Percentiles rank a stretch among this genome's conserved stretches.
Evolutionary conservation across 2,888 invertebrate genomes (phyloP).

Genomic region (Digitonthophagus gazella): DNA sequence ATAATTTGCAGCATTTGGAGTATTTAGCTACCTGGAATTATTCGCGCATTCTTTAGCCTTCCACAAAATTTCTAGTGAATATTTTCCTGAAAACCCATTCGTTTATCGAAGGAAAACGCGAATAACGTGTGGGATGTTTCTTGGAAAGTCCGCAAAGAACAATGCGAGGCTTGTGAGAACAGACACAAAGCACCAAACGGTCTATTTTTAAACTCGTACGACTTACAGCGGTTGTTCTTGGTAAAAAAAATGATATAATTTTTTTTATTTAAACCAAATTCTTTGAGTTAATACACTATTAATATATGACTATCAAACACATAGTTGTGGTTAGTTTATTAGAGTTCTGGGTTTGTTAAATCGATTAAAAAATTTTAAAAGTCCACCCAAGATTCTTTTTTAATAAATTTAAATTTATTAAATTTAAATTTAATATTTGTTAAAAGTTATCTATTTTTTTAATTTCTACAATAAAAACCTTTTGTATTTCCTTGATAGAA

Average conservation of each 20-base stretch:
- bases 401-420: too few relatives aligned
- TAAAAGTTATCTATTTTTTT: too few relatives aligned
- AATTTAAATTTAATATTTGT: too few relatives aligned
- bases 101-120: not conserved
- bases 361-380: too few relatives aligned
- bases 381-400: too few relatives aligned
- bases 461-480: too few relatives aligned
- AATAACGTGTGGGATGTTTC: not conserved
- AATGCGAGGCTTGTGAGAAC: not conserved
- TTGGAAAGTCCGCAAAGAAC: not conserved
- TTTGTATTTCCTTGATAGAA: too few relatives aligned
- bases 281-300: not conserved
- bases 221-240: not conserved
- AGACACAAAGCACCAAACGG: not conserved
- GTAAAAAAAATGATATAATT: not conserved
- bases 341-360: too few relatives aligned
- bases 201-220: not conserved
- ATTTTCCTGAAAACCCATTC: not conserved
- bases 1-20: not conserved
- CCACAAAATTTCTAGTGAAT: not conserved
- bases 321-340: too few relatives aligned
- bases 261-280: not conserved
- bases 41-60: not conserved
- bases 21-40: not conserved
- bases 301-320: too few relatives aligned